Evolutionary conservation across 1,140 invertebrate genomes (phyloP), one percentile per base, ranked within the genome.

Genomic region (Drosophila nigrodunni): DNA sequence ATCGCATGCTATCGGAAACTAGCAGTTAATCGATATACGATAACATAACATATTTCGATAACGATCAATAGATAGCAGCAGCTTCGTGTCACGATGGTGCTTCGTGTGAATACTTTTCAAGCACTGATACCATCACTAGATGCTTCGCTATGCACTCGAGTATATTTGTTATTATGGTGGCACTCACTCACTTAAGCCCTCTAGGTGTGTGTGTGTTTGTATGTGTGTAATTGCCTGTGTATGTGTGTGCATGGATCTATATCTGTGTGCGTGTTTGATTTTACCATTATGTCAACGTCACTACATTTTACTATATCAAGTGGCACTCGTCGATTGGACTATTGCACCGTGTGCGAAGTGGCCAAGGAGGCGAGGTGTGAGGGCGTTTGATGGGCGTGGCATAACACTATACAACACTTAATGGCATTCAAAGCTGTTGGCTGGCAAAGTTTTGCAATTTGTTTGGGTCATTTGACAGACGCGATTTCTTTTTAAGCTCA

Each of bases 401-500:
- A 30, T 30, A 64, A 18, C 57, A 37, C 39, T 37, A 46, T 39
- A 64, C 59, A 54, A 74, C 78, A 68, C 70, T 67, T 87, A 82
- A 82, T 78, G 82, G 67, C 79, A 87, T 86, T 78, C 82, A 87
- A 75, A 72, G 75, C 68, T 72, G 55, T 41, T 60, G 55, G 49
- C 74, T 44, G 54, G 57, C 50, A 75, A 87, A 85, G 82, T 87
- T 85, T 82, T 72, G 82, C 74, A 75, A 85, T 85, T 85, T 82
- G 75, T 73, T 83, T 81, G 66, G 78, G 70, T 77, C 78, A 87
- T 87, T 87, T 76, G 75, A 75, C 76, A 70, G 67, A 66, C 68
- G 71, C 78, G 79, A 82, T 82, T 87, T 62, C 54, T 66, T 78
- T 78, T 73, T 58, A 47, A 81, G 78, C 49, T 64, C 54, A 54